Evolutionary conservation across 1,140 invertebrate genomes (phyloP).

Genomic region (Drosophila triauraria): DNA sequence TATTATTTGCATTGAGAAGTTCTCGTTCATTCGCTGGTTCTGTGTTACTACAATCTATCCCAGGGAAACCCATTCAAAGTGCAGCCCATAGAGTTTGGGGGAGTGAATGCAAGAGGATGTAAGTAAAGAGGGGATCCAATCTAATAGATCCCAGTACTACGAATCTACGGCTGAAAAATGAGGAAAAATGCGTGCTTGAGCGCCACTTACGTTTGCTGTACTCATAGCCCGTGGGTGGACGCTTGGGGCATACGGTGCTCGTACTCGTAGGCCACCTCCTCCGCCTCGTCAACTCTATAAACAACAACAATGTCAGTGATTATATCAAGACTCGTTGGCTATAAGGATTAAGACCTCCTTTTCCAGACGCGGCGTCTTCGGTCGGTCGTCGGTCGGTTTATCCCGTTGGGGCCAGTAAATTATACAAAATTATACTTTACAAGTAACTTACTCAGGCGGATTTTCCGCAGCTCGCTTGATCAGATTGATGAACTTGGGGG

Average conservation of each 20-base stretch:
- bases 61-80: slow-evolving; percentile 25
- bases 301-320: slow-evolving; percentile 13
- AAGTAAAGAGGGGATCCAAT: not conserved
- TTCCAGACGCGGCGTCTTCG: slow-evolving; percentile 2
- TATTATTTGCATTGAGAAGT: slow-evolving; percentile 32
- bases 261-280: slow-evolving; percentile 73
- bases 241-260: slow-evolving; percentile 70
- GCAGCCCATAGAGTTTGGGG: slow-evolving; percentile 1
- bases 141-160: slow-evolving; percentile 2
- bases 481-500: slow-evolving; percentile 66
- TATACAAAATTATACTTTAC: slow-evolving; percentile 79
- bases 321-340: not conserved
- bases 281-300: slow-evolving; percentile 70
- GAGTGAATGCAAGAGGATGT: not conserved
- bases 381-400: not conserved
- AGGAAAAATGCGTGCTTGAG: not conserved
- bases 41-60: slow-evolving; percentile 21
- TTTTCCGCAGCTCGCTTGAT: slow-evolving; percentile 75
- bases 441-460: slow-evolving; percentile 82
- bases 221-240: slow-evolving; percentile 66
- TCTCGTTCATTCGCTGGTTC: slow-evolving; percentile 23
- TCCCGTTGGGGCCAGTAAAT: slow-evolving; percentile 35
- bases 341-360: slow-evolving; percentile 14
- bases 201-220: slow-evolving; percentile 73
- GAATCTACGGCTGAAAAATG: slow-evolving; percentile 2